Percentiles rank a stretch among this genome's conserved stretches.
phyloP scores from a whole-genome alignment of 2,888 invertebrate genomes.

The Nowickia ferox region DNA sequence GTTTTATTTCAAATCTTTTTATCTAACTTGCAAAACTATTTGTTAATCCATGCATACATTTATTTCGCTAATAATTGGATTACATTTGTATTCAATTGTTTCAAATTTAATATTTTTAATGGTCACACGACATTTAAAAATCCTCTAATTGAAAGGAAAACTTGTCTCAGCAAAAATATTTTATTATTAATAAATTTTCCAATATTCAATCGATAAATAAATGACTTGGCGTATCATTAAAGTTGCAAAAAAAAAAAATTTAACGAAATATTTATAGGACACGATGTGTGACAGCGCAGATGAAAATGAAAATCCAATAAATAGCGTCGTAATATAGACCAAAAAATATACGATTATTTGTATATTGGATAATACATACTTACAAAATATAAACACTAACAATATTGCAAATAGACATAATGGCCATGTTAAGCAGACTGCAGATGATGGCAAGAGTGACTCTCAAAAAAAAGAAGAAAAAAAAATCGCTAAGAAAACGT shows the following conservation, averaged over 20 bases:
- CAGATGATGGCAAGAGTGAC: slow-evolving; percentile 19
- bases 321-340: slow-evolving; percentile 60
- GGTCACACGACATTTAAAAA: slow-evolving; percentile 65
- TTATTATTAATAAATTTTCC: slow-evolving; percentile 57
- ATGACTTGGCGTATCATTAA: slow-evolving; percentile 65
- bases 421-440: slow-evolving; percentile 30
- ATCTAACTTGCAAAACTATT: neutral
- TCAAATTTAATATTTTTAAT: slow-evolving; percentile 39
- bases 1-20: neutral
- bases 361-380: slow-evolving; percentile 39
- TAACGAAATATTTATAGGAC: slow-evolving; percentile 62
- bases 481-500: slow-evolving; percentile 60
- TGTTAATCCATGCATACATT: neutral
- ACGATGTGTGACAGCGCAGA: slow-evolving; percentile 47
- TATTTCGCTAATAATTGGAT: slow-evolving; percentile 17
- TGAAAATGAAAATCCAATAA: slow-evolving; percentile 46
- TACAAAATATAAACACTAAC: slow-evolving; percentile 11
- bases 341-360: slow-evolving; percentile 12
- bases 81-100: slow-evolving; percentile 47
- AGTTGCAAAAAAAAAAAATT: neutral
- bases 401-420: slow-evolving; percentile 29
- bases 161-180: neutral
- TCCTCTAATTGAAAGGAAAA: slow-evolving; percentile 49
- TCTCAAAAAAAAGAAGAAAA: slow-evolving; percentile 1
- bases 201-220: slow-evolving; percentile 52